Base-by-base conservation (phyloP, 2,888 invertebrate genomes). In the Mycogona germanica region DNA sequence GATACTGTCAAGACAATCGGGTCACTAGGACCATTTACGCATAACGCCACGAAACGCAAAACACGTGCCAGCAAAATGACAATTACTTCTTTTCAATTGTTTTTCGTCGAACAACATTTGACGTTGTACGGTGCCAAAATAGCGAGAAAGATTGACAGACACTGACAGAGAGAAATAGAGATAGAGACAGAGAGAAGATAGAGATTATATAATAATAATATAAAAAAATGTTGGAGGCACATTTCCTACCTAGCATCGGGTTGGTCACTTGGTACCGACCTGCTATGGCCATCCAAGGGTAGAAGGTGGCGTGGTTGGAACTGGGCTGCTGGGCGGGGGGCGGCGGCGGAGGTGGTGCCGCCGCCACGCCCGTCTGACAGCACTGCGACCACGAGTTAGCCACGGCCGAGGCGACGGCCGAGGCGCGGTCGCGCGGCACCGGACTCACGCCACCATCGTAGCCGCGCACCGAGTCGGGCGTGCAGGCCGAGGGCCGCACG, bases 231-330 rank as follows among this genome's bases (percentile, higher is more conserved):
- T 41, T 9, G 19, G 41, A 41, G 12, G 14, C 14, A 41, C 41
- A 41, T 19, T 50, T 50, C 50, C 44, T 52, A 52, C 52, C 52
- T 52, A 52, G 52, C 52, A 52, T 45, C 23, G 52, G 52, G 52
- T 52, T 54, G 51, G 59, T 63, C 26, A 52, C 46, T 28, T 54
- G 48, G 54, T 54, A 78, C 87, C 82, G 74, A 91, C 92, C 92
- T 91, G 91, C 91, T 78, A 92, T 91, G 75, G 91, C 91, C 92
- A 92, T 92, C 92, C 92, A 92, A 65, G 92, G 92, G 76, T 92
- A 92, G 77, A 92, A 92, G 69, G 89, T 89, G 79, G 91, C 89
- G 75, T 62, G 57, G 35, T 62, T 81, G 72, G 84, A 79, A 75
- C 87, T 86, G 74, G 89, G 89, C 69, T 88, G 87, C 63, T 87